A percentile compares a stretch with the other conserved stretches of the same genome.
Evolutionary conservation across 2,888 invertebrate genomes (phyloP).

Genomic region (Troglohyphantes excavatus): DNA sequence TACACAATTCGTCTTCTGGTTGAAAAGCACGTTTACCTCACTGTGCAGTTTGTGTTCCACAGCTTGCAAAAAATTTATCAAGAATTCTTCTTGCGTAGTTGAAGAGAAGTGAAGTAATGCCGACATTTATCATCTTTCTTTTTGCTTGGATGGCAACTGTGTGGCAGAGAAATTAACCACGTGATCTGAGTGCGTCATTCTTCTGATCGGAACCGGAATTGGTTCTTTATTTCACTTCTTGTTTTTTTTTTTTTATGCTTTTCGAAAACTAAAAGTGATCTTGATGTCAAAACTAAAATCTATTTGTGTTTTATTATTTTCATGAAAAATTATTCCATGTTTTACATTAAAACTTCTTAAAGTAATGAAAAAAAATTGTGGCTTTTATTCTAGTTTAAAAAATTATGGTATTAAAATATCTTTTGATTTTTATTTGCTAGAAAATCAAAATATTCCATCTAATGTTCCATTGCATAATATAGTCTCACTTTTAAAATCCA

Average conservation of each 20-base stretch:
- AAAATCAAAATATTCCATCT: too few relatives aligned
- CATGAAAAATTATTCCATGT: too few relatives aligned
- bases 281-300: too few relatives aligned
- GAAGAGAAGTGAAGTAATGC: constrained; percentile 8
- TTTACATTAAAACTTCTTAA: too few relatives aligned
- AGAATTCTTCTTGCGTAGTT: constrained; percentile 38
- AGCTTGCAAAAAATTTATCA: neutral
- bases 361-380: too few relatives aligned
- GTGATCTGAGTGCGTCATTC: constrained; percentile 37
- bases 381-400: too few relatives aligned
- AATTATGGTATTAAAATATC: too few relatives aligned
- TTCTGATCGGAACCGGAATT: neutral
- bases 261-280: too few relatives aligned
- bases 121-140: constrained; percentile 47
- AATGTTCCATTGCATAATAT: too few relatives aligned
- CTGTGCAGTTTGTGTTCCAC: neutral
- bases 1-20: constrained; percentile 21
- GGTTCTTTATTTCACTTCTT: neutral
- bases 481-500: too few relatives aligned
- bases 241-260: neutral
- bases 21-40: constrained; percentile 7
- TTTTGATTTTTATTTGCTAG: too few relatives aligned
- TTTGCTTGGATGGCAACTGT: constrained; percentile 18
- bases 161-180: constrained; percentile 37
- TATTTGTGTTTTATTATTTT: too few relatives aligned